Evolutionary conservation across 2,797 vertebrate genomes (phyloP), one percentile per base, ranked within the genome.

Genomic region (Micropoecilia bifurca): DNA sequence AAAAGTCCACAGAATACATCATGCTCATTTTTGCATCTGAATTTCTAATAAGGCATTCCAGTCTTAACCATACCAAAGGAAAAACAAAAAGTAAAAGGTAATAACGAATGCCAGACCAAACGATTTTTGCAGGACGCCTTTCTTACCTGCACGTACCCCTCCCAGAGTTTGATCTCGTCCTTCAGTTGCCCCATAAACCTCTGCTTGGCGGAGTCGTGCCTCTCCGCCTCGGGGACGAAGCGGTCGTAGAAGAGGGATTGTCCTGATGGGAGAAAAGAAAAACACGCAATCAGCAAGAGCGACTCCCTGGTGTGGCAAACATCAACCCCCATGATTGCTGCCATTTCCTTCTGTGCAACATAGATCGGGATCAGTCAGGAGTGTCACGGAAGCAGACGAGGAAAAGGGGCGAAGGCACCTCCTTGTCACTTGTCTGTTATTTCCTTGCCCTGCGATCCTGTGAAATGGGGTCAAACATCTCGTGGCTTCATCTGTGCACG

Each of bases 151-250:
- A 96, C 25, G 78, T 95, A 92, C 10, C 81, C 85, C 59, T 96
- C 95, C 95, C 95, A 96, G 18, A 95, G 57, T 53, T 91, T 87
- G 48, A 95, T 0, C 77, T 96, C 95, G 0, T 48, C 3, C 2
- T 0, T 59, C 59, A 95, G 82, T 4, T 39, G 45, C 25, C 93
- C 91, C 22, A 4, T 74, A 89, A 95, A 90, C 59, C 95, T 92
- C 84, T 93, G 84, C 57, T 92, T 0, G 5, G 95, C 92, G 3
- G 90, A 87, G 36, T 95, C 94, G 1, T 94, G 94, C 53, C 94
- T 90, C 91, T 96, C 95, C 1, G 7, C 90, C 74, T 95, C 94
- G 0, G 95, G 95, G 25, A 95, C 85, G 66, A 69, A 89, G 73
- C 82, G 91, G 30, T 63, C 81, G 84, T 96, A 95, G 80, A 83